Evolutionary conservation across 2,888 invertebrate genomes (phyloP), one percentile per base, ranked within the genome.

Genomic region (Hirtodrosophila histrioides): DNA sequence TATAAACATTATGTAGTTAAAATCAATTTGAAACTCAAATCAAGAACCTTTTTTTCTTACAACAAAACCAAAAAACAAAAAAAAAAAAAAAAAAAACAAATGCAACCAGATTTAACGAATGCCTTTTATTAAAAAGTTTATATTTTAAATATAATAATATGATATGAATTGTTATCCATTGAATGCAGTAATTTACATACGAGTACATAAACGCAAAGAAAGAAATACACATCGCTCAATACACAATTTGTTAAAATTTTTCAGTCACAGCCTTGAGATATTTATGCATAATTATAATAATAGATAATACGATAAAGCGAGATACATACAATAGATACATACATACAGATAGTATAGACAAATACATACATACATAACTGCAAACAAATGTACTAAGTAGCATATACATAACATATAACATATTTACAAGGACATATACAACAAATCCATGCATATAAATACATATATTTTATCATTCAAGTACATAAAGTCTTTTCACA

Each of bases 401-500:
- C 48, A 64, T 50, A 56, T 53, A 41, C 55, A 53, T 53, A 64
- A 65, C 24, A 67, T 17, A 17, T 17, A 17, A 17, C 55, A 66
- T 62, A 58, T 65, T 41, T 24, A 62, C 40, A 53, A 53, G 43
- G 50, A 58, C 56, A 69, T 60, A 65, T 55, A 61, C 45, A 71
- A 27, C 27, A 27, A 55, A 64, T 10, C 33, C 44, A 44, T 27
- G 40, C 9, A 58, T 39, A 29, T 11, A 60, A 58, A 66, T 24
- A 53, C 39, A 46, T 55, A 51, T 58, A 71, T 64, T 73, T 83
- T 69, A 69, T 70, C 76, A 82, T 83, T 79, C 74, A 74, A 87
- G 82, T 85, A 82, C 76, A 86, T 87, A 84, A 82, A 88, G 88
- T 90, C 88, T 90, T 89, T 91, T 91, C 91, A 91, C 91, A 91